A percentile compares a stretch with the other conserved stretches of the same genome.
Evolutionary conservation across 53 echinoderm and acorn worm species (phyloP).

Genomic region (Glandiceps talaboti): DNA sequence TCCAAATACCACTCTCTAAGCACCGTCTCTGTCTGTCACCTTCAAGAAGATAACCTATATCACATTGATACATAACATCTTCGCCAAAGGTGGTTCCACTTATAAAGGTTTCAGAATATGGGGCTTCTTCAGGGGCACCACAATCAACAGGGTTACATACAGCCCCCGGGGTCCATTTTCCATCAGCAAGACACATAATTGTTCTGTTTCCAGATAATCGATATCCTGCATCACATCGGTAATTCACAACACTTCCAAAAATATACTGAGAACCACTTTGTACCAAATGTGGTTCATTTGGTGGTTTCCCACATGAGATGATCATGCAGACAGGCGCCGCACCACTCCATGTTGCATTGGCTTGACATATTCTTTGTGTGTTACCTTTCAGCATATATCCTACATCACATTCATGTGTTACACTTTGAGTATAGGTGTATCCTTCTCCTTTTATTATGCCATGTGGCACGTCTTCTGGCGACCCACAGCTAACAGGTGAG

Average conservation of each 20-base stretch:
- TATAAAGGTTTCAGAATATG: background rate
- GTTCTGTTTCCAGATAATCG: background rate
- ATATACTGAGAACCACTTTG: background rate
- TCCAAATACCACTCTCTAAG: slow-evolving; percentile 47
- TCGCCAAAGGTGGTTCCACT: slow-evolving; percentile 9
- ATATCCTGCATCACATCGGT: slow-evolving; percentile 19
- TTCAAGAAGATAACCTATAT: slow-evolving; percentile 47
- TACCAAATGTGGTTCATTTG: background rate
- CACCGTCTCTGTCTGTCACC: slow-evolving; percentile 35
- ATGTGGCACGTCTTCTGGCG: background rate
- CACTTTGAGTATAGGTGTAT: background rate
- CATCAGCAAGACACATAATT: background rate
- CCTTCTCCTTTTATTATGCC: background rate
- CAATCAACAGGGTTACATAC: background rate
- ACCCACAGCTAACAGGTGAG: background rate
- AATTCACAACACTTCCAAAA: slow-evolving; percentile 16
- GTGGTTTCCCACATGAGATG: slow-evolving; percentile 1
- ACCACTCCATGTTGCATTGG: background rate
- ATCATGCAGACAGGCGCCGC: background rate
- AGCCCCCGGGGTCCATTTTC: background rate
- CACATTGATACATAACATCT: slow-evolving; percentile 44
- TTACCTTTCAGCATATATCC: background rate
- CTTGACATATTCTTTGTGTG: background rate
- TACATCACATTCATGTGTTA: background rate
- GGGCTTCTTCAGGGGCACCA: background rate